Percentiles rank a stretch among this genome's conserved stretches.
Evolutionary conservation across 2,113 vertebrate genomes (phyloP).

Genomic region (Ciconia maguari): DNA sequence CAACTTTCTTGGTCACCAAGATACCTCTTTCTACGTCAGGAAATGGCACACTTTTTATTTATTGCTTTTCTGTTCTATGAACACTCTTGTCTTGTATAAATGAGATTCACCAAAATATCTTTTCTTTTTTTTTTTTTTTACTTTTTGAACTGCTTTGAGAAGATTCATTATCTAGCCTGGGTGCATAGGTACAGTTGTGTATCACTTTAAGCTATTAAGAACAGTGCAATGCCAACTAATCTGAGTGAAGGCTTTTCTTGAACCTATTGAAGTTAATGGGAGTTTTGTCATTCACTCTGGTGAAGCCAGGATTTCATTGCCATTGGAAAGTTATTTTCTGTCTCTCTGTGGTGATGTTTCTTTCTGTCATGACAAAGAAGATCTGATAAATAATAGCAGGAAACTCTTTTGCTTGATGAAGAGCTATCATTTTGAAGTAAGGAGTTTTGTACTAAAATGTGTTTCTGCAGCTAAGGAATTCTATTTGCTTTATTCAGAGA

Average conservation of each 20-base stretch:
- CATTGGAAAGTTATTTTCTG: not conserved
- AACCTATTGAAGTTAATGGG: not conserved
- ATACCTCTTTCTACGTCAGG: not conserved
- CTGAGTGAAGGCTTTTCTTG: not conserved
- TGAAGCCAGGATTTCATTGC: not conserved
- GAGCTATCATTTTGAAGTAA: not conserved
- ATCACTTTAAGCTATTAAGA: not conserved
- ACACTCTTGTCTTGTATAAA: not conserved
- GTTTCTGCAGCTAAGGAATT: not conserved
- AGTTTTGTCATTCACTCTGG: not conserved
- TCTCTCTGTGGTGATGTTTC: not conserved
- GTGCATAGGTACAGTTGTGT: not conserved
- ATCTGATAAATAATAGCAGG: not conserved
- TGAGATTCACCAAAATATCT: not conserved
- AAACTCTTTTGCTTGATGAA: not conserved
- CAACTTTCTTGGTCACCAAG: not conserved
- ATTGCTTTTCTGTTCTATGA: not conserved
- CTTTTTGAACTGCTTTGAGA: not conserved
- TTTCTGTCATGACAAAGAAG: not conserved
- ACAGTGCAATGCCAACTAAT: not conserved
- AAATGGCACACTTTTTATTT: not conserved
- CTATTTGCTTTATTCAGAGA: not conserved
- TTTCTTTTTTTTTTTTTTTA: not conserved
- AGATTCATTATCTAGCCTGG: not conserved
- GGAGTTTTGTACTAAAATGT: not conserved